Conservation (phyloP, 2,113 vertebrate genomes). For the Poecile atricapillus region DNA sequence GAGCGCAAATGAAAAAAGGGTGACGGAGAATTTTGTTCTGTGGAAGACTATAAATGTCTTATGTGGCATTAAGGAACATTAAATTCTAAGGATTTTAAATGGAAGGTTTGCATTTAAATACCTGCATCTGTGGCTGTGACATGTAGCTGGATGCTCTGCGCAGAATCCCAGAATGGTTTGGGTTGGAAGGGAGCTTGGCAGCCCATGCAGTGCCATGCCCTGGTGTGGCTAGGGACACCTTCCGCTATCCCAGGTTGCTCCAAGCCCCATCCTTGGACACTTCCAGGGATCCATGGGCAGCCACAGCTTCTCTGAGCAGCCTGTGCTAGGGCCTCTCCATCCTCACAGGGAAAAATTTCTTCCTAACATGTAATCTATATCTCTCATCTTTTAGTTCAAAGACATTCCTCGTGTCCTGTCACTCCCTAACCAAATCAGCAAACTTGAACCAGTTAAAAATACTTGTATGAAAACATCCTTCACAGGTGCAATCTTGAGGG, state of each 20-base stretch:
- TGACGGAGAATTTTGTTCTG: not conserved
- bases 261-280: not conserved
- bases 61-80: not conserved
- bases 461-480: accelerated
- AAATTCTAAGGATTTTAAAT: not conserved
- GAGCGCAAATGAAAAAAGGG: not conserved
- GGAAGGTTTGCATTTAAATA: not conserved
- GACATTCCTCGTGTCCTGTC: not conserved
- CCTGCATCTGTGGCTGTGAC: not conserved
- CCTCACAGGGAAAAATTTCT: not conserved
- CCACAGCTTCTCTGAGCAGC: not conserved
- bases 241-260: accelerated
- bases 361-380: not conserved
- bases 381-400: not conserved
- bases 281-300: not conserved
- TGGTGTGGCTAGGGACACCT: not conserved
- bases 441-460: not conserved
- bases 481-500: not conserved
- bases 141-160: not conserved
- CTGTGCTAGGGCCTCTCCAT: not conserved
- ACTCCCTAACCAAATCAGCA: not conserved
- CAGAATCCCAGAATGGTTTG: not conserved
- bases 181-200: not conserved
- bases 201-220: not conserved
- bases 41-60: not conserved